These are phyloP conservation scores for Melopsittacus undulatus DNA, from an alignment of 2,797 vertebrate species.

Conservation along the genomic window DNA sequence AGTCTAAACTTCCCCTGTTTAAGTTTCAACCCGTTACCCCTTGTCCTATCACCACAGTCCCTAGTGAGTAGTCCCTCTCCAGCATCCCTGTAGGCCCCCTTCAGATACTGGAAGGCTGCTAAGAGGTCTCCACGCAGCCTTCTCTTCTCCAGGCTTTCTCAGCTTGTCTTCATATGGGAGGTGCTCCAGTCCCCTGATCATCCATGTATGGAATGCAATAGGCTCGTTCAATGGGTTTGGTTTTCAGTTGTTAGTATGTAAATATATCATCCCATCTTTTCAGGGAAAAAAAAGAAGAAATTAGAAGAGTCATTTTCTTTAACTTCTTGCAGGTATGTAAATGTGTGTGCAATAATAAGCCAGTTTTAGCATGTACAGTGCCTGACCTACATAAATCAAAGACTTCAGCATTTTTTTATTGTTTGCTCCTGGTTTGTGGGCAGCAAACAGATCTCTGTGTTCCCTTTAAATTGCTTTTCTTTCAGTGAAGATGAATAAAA, in stretches of 20 bases:
- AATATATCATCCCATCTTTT: not conserved
- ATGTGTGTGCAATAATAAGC: not conserved
- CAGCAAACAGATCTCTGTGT: not conserved
- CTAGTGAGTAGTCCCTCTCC: too few relatives aligned
- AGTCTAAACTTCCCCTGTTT: too few relatives aligned
- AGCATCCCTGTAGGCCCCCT: too few relatives aligned
- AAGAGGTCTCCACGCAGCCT: too few relatives aligned
- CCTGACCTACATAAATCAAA: not conserved
- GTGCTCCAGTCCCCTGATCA: too few relatives aligned
- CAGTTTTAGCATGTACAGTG: not conserved
- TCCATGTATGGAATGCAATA: not conserved
- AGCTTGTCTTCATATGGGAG: too few relatives aligned
- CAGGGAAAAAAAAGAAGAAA: not conserved
- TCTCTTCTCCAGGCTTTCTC: too few relatives aligned
- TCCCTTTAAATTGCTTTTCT: not conserved
- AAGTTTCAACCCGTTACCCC: too few relatives aligned
- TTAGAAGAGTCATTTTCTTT: not conserved
- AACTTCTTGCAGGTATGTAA: not conserved
- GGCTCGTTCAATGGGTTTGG: not conserved
- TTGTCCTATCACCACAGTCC: too few relatives aligned
- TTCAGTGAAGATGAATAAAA: not conserved
- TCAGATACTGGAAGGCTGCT: too few relatives aligned
- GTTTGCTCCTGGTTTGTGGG: not conserved
- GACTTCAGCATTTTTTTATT: not conserved
- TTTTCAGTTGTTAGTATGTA: not conserved